phyloP scores from a whole-genome alignment of 2,888 invertebrate genomes.

The Helicoverpa assulta region DNA sequence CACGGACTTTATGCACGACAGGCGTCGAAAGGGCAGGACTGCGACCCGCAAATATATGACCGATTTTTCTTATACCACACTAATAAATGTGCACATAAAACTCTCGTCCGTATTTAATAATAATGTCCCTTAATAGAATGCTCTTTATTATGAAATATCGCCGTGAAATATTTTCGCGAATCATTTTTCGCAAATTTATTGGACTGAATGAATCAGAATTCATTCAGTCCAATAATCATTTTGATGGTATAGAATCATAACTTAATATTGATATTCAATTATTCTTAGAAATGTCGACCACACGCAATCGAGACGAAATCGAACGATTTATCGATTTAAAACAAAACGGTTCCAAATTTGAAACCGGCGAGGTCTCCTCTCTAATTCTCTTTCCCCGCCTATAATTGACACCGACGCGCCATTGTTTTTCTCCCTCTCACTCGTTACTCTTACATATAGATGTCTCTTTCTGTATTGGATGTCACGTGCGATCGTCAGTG shows the following conservation, averaged over 20 bases:
- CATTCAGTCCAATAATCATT: conserved; percentile 83
- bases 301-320: conserved; percentile 87
- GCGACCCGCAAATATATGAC: conserved; percentile 84
- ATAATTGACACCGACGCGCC: conserved; percentile 89
- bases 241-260: conserved; percentile 82
- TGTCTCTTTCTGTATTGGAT: conserved; percentile 76
- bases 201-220: conserved; percentile 81
- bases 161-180: conserved; percentile 75
- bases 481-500: conserved; percentile 89
- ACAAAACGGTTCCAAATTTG: conserved; percentile 89
- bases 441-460: conserved; percentile 48
- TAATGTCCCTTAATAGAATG: conserved; percentile 79
- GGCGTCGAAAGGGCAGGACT: conserved; percentile 87
- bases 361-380: conserved; percentile 85
- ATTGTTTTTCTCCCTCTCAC: conserved; percentile 73
- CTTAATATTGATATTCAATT: conserved; percentile 88
- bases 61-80: conserved; percentile 81
- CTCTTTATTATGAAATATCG: conserved; percentile 82
- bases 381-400: conserved; percentile 90
- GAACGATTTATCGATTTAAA: conserved; percentile 89
- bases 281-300: conserved; percentile 87
- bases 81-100: conserved; percentile 86
- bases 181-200: too few relatives aligned
- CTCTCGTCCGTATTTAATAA: conserved; percentile 73
- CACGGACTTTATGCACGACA: conserved; percentile 86